Percentiles rank a stretch among this genome's conserved stretches.
phyloP scores from a whole-genome alignment of 2,113 vertebrate species.

The Tachuris rubrigastra region DNA sequence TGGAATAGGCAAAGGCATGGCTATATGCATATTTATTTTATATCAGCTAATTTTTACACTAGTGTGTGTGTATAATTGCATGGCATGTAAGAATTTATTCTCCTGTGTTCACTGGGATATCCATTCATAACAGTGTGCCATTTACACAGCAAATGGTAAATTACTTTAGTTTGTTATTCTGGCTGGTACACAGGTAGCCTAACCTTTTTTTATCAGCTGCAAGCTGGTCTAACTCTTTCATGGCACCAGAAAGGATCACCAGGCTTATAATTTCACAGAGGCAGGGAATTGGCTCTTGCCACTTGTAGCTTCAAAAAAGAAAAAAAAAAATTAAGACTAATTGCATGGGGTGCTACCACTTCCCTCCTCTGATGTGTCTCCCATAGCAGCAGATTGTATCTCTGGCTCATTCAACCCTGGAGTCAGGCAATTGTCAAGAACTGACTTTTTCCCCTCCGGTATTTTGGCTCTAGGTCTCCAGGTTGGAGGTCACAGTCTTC shows the following conservation, averaged over 20 bases:
- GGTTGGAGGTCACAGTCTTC: constrained; percentile 21
- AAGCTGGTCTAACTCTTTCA: not conserved
- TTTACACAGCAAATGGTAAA: not conserved
- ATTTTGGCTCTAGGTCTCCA: constrained; percentile 47
- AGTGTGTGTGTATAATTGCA: not conserved
- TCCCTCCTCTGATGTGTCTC: constrained; percentile 18
- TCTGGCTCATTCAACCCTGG: constrained; percentile 14
- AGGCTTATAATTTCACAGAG: not conserved
- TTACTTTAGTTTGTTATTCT: not conserved
- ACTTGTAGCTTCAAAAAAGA: constrained; percentile 1
- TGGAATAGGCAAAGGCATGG: not conserved
- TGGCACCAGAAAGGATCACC: not conserved
- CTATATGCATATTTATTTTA: constrained; percentile 10
- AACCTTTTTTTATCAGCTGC: not conserved
- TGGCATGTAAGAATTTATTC: not conserved
- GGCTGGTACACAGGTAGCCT: not conserved
- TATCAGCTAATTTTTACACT: not conserved
- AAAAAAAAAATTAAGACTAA: not conserved
- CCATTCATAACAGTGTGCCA: not conserved
- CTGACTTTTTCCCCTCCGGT: constrained; percentile 45
- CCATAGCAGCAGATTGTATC: constrained; percentile 52
- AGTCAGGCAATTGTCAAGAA: constrained; percentile 46
- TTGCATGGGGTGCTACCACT: not conserved
- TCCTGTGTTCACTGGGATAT: not conserved
- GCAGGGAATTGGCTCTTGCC: not conserved